Evolutionary conservation across 2,888 invertebrate species (phyloP).

Genomic region (Dryobota labecula): DNA sequence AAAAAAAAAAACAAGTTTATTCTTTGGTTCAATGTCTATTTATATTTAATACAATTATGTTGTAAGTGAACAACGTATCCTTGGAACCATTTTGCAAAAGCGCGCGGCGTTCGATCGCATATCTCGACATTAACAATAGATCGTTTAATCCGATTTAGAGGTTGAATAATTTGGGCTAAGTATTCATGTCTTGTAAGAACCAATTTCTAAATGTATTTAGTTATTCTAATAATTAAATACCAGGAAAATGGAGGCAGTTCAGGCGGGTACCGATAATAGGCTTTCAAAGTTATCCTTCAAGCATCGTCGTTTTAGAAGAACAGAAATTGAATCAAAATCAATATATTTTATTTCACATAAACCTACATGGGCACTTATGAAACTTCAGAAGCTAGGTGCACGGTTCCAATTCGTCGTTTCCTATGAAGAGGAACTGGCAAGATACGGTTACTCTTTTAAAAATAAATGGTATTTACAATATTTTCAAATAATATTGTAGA

Average conservation of each 20-base stretch:
- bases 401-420: no score
- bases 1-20: neutral
- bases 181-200: conserved; percentile 23
- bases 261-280: neutral
- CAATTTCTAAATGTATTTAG: conserved; percentile 23
- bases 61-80: conserved; percentile 45
- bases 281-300: conserved; percentile 1
- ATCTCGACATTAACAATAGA: conserved; percentile 53
- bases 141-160: conserved; percentile 41
- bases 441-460: no score
- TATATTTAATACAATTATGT: conserved; percentile 34
- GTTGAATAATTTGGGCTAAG: conserved; percentile 48
- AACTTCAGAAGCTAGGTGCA: no score
- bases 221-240: conserved; percentile 7
- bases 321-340: neutral
- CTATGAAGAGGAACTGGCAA: no score
- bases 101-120: conserved; percentile 44
- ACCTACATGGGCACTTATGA: no score
- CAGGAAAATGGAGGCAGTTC: neutral
- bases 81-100: conserved; percentile 61
- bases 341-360: no score
- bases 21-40: conserved; percentile 24
- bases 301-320: neutral
- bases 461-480: no score
- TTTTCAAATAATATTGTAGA: no score